Conservation (phyloP, 1,140 invertebrate species). For the Aphis craccivora region DNA sequence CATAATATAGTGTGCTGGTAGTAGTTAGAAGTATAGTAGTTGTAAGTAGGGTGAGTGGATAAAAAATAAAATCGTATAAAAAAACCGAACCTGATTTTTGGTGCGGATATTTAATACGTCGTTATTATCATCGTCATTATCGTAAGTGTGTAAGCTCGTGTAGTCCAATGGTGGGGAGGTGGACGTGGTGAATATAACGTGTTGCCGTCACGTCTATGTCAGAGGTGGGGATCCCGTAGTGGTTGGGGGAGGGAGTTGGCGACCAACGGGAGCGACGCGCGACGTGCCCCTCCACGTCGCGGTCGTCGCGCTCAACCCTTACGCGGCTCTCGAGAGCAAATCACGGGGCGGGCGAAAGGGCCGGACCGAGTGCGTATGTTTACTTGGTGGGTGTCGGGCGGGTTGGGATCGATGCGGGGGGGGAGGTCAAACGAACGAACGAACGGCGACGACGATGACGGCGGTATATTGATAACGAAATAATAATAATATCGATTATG, state of each 20-base stretch:
- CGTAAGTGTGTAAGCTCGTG: background rate
- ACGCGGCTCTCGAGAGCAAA: background rate
- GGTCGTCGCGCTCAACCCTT: conserved; percentile 32
- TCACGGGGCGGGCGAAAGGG: conserved; percentile 31
- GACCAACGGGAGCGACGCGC: conserved; percentile 1
- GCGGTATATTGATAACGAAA: background rate
- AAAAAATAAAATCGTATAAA: background rate
- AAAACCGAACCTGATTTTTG: conserved; percentile 15
- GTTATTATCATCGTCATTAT: background rate
- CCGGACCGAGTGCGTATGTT: background rate
- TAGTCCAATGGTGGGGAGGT: background rate
- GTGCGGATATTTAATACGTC: background rate
- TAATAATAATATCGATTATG: background rate
- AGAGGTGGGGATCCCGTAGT: background rate
- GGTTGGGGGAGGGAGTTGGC: conserved; percentile 13
- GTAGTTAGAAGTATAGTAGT: background rate
- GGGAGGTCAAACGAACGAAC: background rate
- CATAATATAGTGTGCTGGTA: background rate
- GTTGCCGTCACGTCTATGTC: background rate
- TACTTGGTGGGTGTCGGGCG: background rate
- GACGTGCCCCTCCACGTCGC: conserved; percentile 1
- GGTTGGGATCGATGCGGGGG: background rate
- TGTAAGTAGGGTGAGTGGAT: background rate
- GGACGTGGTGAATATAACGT: too few relatives aligned
- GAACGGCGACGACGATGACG: background rate